Conservation (phyloP, 92 coral and sea anemone species). For the Blastomussa wellsi region DNA sequence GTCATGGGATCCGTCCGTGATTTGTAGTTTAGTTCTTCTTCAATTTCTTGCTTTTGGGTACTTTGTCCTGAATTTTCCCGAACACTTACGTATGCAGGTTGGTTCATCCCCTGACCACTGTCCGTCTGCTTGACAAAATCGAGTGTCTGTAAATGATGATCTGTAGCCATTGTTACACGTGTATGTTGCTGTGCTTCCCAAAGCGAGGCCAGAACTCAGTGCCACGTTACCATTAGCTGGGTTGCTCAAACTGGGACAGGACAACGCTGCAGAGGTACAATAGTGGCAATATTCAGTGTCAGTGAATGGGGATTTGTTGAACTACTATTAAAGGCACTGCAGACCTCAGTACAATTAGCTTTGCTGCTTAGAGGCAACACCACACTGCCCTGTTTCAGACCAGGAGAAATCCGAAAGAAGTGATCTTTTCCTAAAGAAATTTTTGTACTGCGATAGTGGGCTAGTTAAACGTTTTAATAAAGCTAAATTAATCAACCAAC, state of each 20-base stretch:
- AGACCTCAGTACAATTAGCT: neutral
- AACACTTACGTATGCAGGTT: constrained; percentile 74
- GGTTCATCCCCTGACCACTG: constrained; percentile 77
- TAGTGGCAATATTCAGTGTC: neutral
- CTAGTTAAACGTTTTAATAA: too few species aligned
- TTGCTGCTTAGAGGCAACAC: neutral
- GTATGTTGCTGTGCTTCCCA: constrained; percentile 73
- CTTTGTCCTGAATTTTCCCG: neutral
- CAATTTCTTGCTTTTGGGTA: too few species aligned
- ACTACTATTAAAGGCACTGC: neutral
- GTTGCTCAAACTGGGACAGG: constrained; percentile 61
- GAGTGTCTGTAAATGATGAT: constrained; percentile 42
- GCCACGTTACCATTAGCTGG: constrained; percentile 51
- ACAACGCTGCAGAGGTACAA: constrained; percentile 39
- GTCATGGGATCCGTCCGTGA: too few species aligned
- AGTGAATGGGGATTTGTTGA: too few species aligned
- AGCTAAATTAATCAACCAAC: too few species aligned
- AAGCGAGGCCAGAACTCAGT: constrained; percentile 36
- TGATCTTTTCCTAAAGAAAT: too few species aligned
- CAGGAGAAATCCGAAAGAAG: too few species aligned
- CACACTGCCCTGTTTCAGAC: too few species aligned
- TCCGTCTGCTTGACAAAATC: constrained; percentile 75
- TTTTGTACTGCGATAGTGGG: too few species aligned
- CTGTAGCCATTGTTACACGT: constrained; percentile 60
- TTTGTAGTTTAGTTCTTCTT: too few species aligned